Conservation (phyloP, 1,140 invertebrate species). For the Calycopis cecrops region DNA sequence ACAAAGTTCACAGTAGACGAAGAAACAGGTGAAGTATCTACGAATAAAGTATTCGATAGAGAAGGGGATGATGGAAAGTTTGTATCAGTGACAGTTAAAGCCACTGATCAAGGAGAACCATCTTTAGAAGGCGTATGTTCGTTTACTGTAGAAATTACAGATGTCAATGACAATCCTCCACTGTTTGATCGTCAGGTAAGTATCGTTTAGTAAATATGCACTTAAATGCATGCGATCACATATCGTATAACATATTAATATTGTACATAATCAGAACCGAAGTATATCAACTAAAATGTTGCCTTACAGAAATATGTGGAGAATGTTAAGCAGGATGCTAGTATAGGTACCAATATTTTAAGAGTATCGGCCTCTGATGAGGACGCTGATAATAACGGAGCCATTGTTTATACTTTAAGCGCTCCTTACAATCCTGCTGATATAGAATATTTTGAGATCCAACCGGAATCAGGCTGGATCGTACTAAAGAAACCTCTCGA, state of each 20-base stretch:
- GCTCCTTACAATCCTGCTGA: constrained; percentile 89
- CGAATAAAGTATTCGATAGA: constrained; percentile 96
- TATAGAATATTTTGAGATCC: constrained; percentile 96
- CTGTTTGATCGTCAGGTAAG: constrained; percentile 94
- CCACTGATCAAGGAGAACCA: constrained; percentile 96
- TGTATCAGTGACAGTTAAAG: constrained; percentile 96
- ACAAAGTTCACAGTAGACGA: constrained; percentile 96
- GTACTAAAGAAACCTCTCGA: constrained; percentile 94
- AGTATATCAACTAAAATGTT: background rate
- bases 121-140: constrained; percentile 96
- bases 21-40: constrained; percentile 94
- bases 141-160: constrained; percentile 96
- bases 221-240: constrained; percentile 13
- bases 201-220: constrained; percentile 33
- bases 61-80: constrained; percentile 97
- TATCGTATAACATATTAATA: constrained; percentile 9
- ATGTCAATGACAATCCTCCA: constrained; percentile 95
- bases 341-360: constrained; percentile 94
- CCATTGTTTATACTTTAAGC: constrained; percentile 93
- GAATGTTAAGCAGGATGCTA: constrained; percentile 97
- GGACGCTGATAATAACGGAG: constrained; percentile 96
- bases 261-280: constrained; percentile 7
- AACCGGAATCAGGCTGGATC: constrained; percentile 97
- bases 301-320: constrained; percentile 92
- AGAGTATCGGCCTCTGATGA: constrained; percentile 96